phyloP scores from a whole-genome alignment of 53 echinoderm and acorn worm species.

The Holothuria scabra region DNA sequence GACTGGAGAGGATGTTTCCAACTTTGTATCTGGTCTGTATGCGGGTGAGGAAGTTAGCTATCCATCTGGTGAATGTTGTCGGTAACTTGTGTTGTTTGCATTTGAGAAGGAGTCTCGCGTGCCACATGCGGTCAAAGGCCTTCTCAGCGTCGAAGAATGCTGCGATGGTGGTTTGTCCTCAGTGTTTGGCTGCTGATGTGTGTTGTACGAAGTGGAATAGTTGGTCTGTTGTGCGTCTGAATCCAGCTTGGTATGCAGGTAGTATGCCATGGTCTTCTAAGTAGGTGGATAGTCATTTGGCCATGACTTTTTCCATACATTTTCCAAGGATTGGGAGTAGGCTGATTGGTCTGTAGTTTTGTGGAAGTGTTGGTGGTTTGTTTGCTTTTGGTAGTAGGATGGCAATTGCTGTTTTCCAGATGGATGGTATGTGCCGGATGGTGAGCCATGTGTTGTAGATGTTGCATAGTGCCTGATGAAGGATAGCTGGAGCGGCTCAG shows the following conservation, averaged over 20 bases:
- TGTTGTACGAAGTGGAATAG: neutral
- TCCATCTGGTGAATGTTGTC: constrained; percentile 9
- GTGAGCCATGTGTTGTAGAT: too few species aligned
- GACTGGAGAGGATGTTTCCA: neutral
- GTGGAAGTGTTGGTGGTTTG: too few species aligned
- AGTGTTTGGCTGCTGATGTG: neutral
- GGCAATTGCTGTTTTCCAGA: too few species aligned
- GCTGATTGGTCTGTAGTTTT: too few species aligned
- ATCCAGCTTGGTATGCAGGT: constrained; percentile 4
- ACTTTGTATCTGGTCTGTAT: neutral
- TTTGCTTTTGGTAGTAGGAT: too few species aligned
- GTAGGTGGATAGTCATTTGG: neutral
- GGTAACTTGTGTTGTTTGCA: neutral
- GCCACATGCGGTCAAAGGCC: constrained; percentile 10
- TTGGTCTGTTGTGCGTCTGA: constrained; percentile 22
- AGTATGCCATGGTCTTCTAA: neutral
- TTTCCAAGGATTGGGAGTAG: too few species aligned
- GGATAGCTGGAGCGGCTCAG: too few species aligned
- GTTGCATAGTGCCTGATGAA: too few species aligned
- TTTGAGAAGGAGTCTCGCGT: neutral
- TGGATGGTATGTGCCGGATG: too few species aligned
- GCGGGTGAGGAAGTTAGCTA: neutral
- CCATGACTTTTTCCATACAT: neutral
- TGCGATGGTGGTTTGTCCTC: neutral
- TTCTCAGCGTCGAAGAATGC: constrained; percentile 2